Evolutionary conservation across 2,888 invertebrate genomes (phyloP).

Genomic region (Drosophila pseudotalamancana): DNA sequence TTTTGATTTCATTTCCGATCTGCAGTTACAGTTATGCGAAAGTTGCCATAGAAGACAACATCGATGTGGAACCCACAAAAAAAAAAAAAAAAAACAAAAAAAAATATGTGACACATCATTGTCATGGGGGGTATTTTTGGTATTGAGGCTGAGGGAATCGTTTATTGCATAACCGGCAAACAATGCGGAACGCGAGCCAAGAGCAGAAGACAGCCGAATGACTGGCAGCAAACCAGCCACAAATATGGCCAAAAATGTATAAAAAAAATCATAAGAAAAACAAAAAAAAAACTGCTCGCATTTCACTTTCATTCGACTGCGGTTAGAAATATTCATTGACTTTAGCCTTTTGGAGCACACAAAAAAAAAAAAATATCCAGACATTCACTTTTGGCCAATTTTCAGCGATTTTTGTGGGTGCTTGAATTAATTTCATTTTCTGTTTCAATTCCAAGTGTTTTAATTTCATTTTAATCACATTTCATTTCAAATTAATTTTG

Average conservation of each 20-base stretch:
- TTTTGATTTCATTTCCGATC: constrained; percentile 59
- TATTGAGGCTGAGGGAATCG: constrained; percentile 31
- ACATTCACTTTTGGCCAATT: constrained; percentile 49
- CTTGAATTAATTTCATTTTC: constrained; percentile 9
- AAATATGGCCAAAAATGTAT: constrained; percentile 38
- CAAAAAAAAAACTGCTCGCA: constrained; percentile 25
- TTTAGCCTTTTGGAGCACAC: constrained; percentile 13
- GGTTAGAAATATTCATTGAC: constrained; percentile 39
- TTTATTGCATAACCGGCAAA: constrained; percentile 45
- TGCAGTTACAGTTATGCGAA: constrained; percentile 45
- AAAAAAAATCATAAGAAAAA: neutral
- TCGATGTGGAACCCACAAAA: constrained; percentile 32
- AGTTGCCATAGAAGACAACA: constrained; percentile 21
- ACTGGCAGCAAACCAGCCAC: constrained; percentile 43
- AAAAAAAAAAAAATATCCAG: constrained; percentile 4
- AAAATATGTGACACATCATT: constrained; percentile 66
- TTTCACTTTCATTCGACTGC: constrained; percentile 52
- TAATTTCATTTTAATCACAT: neutral
- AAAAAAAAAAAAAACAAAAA: too few relatives aligned
- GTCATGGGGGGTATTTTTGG: constrained; percentile 38
- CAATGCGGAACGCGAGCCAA: constrained; percentile 42
- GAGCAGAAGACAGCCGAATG: constrained; percentile 39
- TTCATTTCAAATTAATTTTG: neutral
- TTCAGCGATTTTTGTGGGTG: constrained; percentile 1
- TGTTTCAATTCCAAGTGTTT: constrained; percentile 5